Evolutionary conservation across 2,888 invertebrate genomes (phyloP).

Genomic region (Punctoribates punctum): DNA sequence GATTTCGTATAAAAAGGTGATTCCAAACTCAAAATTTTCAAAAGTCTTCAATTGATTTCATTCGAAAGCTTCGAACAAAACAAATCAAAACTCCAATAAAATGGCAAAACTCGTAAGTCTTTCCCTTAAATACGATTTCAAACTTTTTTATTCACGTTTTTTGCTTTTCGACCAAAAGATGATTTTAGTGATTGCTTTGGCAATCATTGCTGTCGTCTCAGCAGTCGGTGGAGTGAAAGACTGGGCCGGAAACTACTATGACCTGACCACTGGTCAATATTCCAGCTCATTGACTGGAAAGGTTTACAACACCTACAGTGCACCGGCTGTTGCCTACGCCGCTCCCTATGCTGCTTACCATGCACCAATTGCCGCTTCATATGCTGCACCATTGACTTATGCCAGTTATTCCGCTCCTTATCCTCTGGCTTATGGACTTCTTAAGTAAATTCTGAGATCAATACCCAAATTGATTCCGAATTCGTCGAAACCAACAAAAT

Average conservation of each 20-base stretch:
- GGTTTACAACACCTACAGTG: constrained; percentile 46
- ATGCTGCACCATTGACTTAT: constrained; percentile 32
- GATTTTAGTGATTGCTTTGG: constrained; percentile 40
- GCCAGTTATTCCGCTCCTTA: background rate
- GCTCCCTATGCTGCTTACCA: background rate
- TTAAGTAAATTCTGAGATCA: constrained; percentile 1
- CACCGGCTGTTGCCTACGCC: constrained; percentile 2
- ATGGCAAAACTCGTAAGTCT: constrained; percentile 40
- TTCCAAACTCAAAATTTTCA: background rate
- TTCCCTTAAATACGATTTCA: background rate
- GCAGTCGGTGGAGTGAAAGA: constrained; percentile 46
- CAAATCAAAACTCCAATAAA: background rate
- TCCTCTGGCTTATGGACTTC: constrained; percentile 18
- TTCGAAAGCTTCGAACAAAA: background rate
- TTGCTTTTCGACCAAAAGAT: background rate
- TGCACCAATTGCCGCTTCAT: background rate
- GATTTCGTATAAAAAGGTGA: constrained; percentile 34
- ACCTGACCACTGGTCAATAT: constrained; percentile 47
- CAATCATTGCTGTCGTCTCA: constrained; percentile 42
- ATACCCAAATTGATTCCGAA: background rate
- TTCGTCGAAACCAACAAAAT: background rate
- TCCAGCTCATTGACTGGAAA: constrained; percentile 47
- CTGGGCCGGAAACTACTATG: constrained; percentile 47
- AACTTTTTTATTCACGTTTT: background rate
- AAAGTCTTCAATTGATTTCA: background rate